Percentiles rank a stretch among this genome's conserved stretches.
Evolutionary conservation across 2,797 vertebrate genomes (phyloP).

Genomic region (Danio choprae): DNA sequence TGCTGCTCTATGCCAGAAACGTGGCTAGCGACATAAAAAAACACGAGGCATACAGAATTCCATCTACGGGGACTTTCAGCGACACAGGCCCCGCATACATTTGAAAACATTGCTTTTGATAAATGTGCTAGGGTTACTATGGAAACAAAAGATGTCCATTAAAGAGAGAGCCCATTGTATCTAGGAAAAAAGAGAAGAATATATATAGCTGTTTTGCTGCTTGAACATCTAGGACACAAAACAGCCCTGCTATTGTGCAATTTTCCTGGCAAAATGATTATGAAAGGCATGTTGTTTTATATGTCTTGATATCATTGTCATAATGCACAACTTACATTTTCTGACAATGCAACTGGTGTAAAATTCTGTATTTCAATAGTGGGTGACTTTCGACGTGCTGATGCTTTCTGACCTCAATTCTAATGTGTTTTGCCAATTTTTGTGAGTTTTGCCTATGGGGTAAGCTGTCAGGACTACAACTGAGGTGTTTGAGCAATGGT

Average conservation of each 20-base stretch:
- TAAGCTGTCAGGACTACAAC: too few species aligned
- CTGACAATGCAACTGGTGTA: background rate
- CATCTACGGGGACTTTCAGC: conserved; percentile 54
- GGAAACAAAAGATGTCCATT: conserved; percentile 64
- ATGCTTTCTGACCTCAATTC: background rate
- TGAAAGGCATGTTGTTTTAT: conserved; percentile 1
- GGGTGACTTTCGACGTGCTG: background rate
- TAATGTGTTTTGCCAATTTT: too few species aligned
- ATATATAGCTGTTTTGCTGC: conserved; percentile 15
- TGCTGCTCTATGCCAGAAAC: background rate
- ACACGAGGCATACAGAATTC: conserved; percentile 56
- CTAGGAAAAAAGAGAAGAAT: background rate
- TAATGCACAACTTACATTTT: background rate
- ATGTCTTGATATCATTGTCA: background rate
- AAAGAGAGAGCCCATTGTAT: conserved; percentile 44
- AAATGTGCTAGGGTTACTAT: conserved; percentile 65
- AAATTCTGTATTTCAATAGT: background rate
- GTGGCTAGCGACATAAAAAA: conserved; percentile 17
- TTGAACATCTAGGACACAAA: conserved; percentile 41
- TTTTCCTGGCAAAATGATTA: conserved; percentile 21
- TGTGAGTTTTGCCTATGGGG: too few species aligned
- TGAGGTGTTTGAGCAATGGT: too few species aligned
- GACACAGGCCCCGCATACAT: conserved; percentile 60
- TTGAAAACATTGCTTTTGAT: conserved; percentile 59
- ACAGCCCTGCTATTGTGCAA: conserved; percentile 15